phyloP scores from a whole-genome alignment of 64 coral and sea anemone genomes.

The Pachyseris speciosa region DNA sequence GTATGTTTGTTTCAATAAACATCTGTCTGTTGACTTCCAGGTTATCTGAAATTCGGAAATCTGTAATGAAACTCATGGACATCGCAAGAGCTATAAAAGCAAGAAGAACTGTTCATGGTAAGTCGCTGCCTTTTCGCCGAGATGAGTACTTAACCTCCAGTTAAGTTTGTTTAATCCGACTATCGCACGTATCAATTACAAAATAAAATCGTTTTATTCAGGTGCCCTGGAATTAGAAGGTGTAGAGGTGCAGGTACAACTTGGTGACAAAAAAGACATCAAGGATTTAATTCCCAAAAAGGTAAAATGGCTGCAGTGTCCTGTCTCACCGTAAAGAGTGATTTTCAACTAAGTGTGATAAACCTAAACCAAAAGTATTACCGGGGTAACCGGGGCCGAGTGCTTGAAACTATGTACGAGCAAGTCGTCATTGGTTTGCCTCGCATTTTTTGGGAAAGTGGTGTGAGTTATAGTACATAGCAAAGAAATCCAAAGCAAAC shows the following conservation, averaged over 20 bases:
- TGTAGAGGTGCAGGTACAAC: slow-evolving; percentile 82
- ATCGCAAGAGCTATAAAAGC: slow-evolving; percentile 84
- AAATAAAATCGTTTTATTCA: not conserved
- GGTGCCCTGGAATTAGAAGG: slow-evolving; percentile 89
- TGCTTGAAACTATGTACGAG: no score
- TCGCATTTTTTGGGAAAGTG: no score
- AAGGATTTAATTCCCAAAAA: slow-evolving; percentile 85
- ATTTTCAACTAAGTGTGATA: no score
- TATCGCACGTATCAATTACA: not conserved
- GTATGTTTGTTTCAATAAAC: not conserved
- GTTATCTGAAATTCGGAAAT: slow-evolving; percentile 68
- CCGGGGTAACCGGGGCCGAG: no score
- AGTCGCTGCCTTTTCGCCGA: not conserved
- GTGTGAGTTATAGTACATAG: no score
- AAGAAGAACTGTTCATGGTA: slow-evolving; percentile 70
- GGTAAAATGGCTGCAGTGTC: slow-evolving; percentile 48
- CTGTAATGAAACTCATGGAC: slow-evolving; percentile 83
- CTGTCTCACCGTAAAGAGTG: no score
- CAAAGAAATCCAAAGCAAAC: no score
- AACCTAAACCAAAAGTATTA: no score
- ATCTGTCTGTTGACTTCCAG: slow-evolving; percentile 11
- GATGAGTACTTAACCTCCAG: not conserved
- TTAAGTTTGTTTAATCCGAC: not conserved
- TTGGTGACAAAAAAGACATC: slow-evolving; percentile 89
- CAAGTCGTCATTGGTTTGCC: no score